These are phyloP conservation scores for Toxotes chatareus DNA, from an alignment of 2,113 vertebrate species.

Conservation along the genomic window DNA sequence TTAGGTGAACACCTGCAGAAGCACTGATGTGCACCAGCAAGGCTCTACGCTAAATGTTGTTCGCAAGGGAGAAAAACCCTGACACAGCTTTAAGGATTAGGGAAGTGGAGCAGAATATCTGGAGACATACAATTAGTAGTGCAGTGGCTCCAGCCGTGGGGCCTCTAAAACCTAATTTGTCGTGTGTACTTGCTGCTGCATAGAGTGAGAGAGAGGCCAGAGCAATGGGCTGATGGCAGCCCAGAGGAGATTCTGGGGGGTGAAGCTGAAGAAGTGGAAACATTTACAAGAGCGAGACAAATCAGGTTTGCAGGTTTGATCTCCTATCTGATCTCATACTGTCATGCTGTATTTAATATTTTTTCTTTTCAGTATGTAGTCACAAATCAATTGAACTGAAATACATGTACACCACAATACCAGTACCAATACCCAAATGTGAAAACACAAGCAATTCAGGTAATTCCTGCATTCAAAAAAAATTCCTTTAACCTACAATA, in stretches of 20 bases:
- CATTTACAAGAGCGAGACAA: neutral
- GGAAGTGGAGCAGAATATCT: constrained; percentile 70
- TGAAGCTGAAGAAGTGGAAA: constrained; percentile 4
- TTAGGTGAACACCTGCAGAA: constrained; percentile 49
- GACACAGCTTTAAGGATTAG: constrained; percentile 75
- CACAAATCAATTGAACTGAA: neutral
- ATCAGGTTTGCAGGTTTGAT: constrained; percentile 11
- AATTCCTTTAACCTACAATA: neutral
- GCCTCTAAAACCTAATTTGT: constrained; percentile 62
- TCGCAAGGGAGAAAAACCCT: constrained; percentile 56
- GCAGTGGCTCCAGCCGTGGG: constrained; percentile 32
- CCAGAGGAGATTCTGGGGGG: neutral
- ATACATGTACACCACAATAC: too few relatives aligned
- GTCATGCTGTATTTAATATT: neutral
- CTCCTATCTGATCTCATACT: neutral
- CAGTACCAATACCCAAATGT: neutral
- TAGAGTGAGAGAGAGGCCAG: constrained; percentile 23
- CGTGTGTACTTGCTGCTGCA: constrained; percentile 19
- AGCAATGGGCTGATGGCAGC: neutral
- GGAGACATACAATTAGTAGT: constrained; percentile 64
- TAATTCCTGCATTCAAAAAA: neutral
- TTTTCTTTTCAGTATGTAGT: neutral
- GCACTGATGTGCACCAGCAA: constrained; percentile 42
- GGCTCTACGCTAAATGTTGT: constrained; percentile 10
- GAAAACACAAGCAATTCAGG: neutral